These are phyloP conservation scores for Acanthococcus lagerstroemiae DNA, from an alignment of 2,888 invertebrate species.

Conservation along the genomic window DNA sequence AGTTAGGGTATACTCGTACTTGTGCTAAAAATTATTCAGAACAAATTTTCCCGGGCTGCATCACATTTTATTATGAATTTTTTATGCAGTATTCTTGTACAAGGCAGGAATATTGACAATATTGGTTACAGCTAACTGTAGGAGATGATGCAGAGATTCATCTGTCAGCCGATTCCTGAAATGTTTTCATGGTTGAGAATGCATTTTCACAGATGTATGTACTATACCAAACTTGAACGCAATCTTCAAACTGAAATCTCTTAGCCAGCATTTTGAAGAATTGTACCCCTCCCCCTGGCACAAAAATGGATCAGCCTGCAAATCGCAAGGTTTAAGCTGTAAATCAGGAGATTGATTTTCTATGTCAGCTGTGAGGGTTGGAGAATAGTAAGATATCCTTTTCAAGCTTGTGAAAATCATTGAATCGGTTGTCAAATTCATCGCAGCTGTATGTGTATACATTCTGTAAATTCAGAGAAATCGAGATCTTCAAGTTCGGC, in stretches of 20 bases:
- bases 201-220: constrained; percentile 32
- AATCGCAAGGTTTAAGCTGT: constrained; percentile 29
- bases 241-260: constrained; percentile 21
- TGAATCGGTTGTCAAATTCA: constrained; percentile 19
- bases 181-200: constrained; percentile 21
- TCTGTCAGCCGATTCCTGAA: not conserved
- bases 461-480: constrained; percentile 15
- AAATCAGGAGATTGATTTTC: constrained; percentile 22
- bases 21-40: not conserved
- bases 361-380: constrained; percentile 18
- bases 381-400: constrained; percentile 14
- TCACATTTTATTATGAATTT: not conserved
- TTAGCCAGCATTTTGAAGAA: constrained; percentile 29
- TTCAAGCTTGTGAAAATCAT: constrained; percentile 19
- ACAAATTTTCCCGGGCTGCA: not conserved
- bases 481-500: constrained; percentile 9
- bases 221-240: constrained; percentile 33
- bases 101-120: not conserved
- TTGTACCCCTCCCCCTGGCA: constrained; percentile 18
- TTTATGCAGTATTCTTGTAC: not conserved
- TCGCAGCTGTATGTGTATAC: constrained; percentile 12
- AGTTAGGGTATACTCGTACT: not conserved
- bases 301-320: constrained; percentile 25
- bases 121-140: not conserved
- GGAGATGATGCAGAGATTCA: not conserved